Base-by-base conservation (phyloP, 2,797 vertebrate species). In the Strix occidentalis region DNA sequence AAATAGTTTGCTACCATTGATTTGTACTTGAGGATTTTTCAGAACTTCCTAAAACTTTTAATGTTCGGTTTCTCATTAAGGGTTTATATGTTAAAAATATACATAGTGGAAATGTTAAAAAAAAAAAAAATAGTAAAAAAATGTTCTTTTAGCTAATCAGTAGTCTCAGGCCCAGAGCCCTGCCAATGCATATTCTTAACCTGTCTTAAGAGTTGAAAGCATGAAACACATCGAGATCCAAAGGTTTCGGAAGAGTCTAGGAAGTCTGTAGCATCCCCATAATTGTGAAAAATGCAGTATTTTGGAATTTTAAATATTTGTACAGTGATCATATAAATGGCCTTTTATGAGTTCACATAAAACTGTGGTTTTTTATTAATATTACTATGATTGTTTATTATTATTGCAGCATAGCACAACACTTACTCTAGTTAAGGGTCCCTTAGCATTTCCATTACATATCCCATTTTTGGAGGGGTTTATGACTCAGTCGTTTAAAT, bases 1-100 rank as follows among this genome's bases (percentile, higher is more conserved):
- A 95, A 97, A 92, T 82, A 96, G 63, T 61, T 96, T 93, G 96
- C 63, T 88, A 81, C 41, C 60, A 87, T 90, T 95, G 94, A 97
- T 97, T 97, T 97, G 81, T 94, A 88, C 78, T 96, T 93, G 53
- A n/a, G 54, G 56, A 96, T 96, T 97, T 95, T 96, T 96, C 79
- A 93, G 91, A 86, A 90, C 82, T 94, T 97, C 80, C 41, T 88
- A 58, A 95, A 95, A 93, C 85, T 86, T 90, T 95, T 86, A 90
- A 94, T 78, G 78, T 96, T 97, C 92, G 96, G 68, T 96, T 93
- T 76, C 61, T 95, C 70, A 80, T 92, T 96, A 91, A 75, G 19
- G 11, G 48, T 9, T 91, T 91, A 66, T 72, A 91, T 86, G 33
- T 89, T 96, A 95, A 96, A 96, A 94, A 85, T 79, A 91, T 43